phyloP scores from a whole-genome alignment of 2,797 vertebrate genomes.

The Danio kyathit region DNA sequence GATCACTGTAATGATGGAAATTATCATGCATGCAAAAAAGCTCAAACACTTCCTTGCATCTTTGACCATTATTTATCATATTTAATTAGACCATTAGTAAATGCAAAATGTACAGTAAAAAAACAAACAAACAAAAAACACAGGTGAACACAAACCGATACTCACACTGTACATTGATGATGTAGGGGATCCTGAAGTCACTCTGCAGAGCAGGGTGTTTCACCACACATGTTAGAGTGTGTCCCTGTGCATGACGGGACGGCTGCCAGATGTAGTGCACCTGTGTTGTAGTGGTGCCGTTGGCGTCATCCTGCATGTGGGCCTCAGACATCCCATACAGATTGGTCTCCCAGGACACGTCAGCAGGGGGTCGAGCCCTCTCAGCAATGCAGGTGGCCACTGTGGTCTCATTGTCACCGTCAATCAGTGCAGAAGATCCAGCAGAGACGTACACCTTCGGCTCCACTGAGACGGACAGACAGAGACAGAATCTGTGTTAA shows the following conservation, averaged over 20 bases:
- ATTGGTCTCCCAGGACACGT: conserved; percentile 92
- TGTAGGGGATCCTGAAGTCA: conserved; percentile 88
- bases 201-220: conserved; percentile 91
- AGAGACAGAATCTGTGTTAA: not conserved
- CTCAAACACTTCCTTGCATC: no score
- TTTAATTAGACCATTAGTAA: no score
- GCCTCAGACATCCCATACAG: conserved; percentile 89
- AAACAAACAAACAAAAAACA: not conserved
- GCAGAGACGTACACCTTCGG: conserved; percentile 91
- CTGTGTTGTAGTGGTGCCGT: conserved; percentile 92
- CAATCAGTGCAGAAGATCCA: conserved; percentile 88
- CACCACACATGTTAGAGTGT: conserved; percentile 90
- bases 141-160: conserved; percentile 52
- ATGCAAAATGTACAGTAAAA: no score
- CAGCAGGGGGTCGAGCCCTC: conserved; percentile 90
- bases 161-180: conserved; percentile 95
- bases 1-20: no score
- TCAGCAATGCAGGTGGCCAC: conserved; percentile 94
- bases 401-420: conserved; percentile 90
- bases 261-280: conserved; percentile 92
- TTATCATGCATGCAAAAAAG: no score
- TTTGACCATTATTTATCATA: no score
- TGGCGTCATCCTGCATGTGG: conserved; percentile 84
- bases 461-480: conserved; percentile 83
- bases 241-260: conserved; percentile 89